Percentiles rank a stretch among this genome's conserved stretches.
These are phyloP conservation scores for Exephanes ischioxanthus DNA, from an alignment of 2,888 invertebrate genomes.

Conservation along the genomic window DNA sequence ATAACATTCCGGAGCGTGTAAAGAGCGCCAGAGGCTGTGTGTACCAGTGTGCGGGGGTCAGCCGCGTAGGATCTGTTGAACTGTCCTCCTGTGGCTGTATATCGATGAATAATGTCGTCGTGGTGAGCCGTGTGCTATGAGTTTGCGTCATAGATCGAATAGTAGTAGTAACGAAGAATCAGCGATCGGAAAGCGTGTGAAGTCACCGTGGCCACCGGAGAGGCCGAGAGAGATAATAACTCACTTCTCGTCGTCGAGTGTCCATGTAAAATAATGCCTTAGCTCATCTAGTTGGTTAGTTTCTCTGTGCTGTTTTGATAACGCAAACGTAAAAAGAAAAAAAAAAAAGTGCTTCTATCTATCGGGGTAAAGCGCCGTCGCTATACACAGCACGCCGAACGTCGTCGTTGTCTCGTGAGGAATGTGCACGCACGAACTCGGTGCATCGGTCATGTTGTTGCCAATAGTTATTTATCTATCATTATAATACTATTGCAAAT, in stretches of 20 bases:
- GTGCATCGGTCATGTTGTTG: slow-evolving; percentile 1
- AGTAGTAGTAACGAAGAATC: slow-evolving; percentile 45
- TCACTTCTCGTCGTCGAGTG: slow-evolving; percentile 70
- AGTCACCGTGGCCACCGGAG: slow-evolving; percentile 70
- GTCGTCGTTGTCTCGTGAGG: slow-evolving; percentile 15
- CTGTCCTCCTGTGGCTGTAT: neutral
- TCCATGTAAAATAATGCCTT: slow-evolving; percentile 77
- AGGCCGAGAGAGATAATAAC: slow-evolving; percentile 26
- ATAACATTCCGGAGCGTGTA: neutral
- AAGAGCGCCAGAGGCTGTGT: slow-evolving; percentile 13
- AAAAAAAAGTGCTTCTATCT: slow-evolving; percentile 50
- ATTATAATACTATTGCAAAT: neutral
- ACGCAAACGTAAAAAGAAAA: neutral
- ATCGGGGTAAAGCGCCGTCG: slow-evolving; percentile 25
- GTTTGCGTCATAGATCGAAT: slow-evolving; percentile 76
- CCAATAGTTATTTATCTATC: slow-evolving; percentile 7
- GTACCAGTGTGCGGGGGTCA: slow-evolving; percentile 5
- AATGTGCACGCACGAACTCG: slow-evolving; percentile 7
- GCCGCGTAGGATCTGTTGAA: neutral
- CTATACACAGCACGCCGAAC: slow-evolving; percentile 4
- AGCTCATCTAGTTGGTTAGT: slow-evolving; percentile 77
- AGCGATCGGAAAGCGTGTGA: neutral
- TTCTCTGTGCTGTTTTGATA: slow-evolving; percentile 71
- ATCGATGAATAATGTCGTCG: slow-evolving; percentile 18
- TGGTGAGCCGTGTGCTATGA: slow-evolving; percentile 69